A percentile compares a stretch with the other conserved stretches of the same genome.
These are phyloP conservation scores for Tetragonula carbonaria DNA, from an alignment of 2,888 invertebrate species.

Conservation along the genomic window DNA sequence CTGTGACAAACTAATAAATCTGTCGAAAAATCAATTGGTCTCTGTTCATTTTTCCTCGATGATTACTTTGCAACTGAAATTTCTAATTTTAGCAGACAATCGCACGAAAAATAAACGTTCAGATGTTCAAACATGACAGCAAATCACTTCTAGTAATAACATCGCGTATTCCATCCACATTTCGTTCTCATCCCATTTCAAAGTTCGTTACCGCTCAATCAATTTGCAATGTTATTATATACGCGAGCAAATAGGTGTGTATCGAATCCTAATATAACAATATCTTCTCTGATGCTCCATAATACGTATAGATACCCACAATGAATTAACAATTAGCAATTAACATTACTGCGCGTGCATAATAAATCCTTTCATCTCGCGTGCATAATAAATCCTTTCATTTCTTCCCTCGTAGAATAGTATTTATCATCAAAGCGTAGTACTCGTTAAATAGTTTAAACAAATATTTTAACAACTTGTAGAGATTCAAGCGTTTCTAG, in stretches of 20 bases:
- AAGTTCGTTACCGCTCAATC: not conserved
- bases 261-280: not conserved
- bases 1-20: not conserved
- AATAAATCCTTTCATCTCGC: not conserved
- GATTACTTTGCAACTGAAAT: not conserved
- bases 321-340: not conserved
- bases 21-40: not conserved
- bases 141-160: not conserved
- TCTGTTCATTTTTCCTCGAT: not conserved
- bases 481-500: too few species aligned
- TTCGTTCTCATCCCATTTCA: not conserved
- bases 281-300: not conserved
- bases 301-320: not conserved
- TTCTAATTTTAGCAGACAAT: not conserved
- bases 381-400: not conserved
- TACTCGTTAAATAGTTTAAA: conserved; percentile 6
- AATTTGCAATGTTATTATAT: not conserved
- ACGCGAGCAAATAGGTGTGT: not conserved
- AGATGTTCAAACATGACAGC: not conserved
- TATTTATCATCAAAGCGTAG: conserved; percentile 22
- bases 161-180: not conserved
- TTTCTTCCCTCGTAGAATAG: not conserved
- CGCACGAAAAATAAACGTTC: not conserved
- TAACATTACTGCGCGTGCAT: conserved; percentile 1
- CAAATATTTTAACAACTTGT: not conserved